A percentile compares a stretch with the other conserved stretches of the same genome.
Evolutionary conservation across 2,797 vertebrate species (phyloP).

Genomic region (Gallinago nigripennis): DNA sequence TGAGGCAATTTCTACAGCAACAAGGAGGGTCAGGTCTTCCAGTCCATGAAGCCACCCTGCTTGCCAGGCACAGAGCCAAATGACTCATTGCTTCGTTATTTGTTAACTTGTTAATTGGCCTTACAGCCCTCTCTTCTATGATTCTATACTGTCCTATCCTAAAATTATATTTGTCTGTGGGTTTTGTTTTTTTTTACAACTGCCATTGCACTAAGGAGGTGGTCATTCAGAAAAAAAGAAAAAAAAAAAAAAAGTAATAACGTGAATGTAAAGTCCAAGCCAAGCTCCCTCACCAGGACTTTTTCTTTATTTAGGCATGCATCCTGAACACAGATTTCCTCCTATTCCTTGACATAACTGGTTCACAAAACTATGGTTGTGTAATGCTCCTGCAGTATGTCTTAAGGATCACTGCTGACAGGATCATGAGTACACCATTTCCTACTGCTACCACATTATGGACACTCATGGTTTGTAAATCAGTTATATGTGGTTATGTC

Average conservation of each 20-base stretch:
- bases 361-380: neutral
- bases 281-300: neutral
- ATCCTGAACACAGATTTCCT: neutral
- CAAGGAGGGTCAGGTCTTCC: neutral
- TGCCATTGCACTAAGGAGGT: neutral
- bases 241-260: neutral
- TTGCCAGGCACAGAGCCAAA: neutral
- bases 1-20: neutral
- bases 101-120: neutral
- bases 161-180: neutral
- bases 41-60: neutral
- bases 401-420: neutral
- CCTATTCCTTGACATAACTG: neutral
- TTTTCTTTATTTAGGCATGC: neutral
- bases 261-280: neutral
- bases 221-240: neutral
- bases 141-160: neutral
- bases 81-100: neutral
- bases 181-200: neutral
- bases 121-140: neutral
- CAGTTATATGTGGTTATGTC: neutral
- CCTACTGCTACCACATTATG: neutral
- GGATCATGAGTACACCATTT: accelerated
- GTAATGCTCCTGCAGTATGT: neutral
- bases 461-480: neutral